Percentiles rank a stretch among this genome's conserved stretches.
These are phyloP conservation scores for Drosophila obscura DNA, from an alignment of 1,140 invertebrate genomes.

Conservation along the genomic window DNA sequence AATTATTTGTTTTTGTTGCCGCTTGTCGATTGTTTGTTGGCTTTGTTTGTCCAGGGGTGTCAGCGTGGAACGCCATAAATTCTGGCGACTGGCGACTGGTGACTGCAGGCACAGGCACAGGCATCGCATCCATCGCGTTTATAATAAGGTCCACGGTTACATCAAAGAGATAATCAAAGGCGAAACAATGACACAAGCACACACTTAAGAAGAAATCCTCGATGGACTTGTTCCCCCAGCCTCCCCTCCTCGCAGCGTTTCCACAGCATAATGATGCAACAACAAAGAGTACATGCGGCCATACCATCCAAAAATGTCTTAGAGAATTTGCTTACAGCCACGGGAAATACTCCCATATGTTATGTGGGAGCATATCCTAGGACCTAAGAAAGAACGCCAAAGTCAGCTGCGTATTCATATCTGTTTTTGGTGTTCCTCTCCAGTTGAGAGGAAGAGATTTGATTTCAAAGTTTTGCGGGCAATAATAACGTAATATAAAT, in stretches of 20 bases:
- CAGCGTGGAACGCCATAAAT: conserved; percentile 63
- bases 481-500: no score
- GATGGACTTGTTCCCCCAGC: no score
- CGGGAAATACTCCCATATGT: no score
- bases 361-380: no score
- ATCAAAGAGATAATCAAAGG: conserved; percentile 67
- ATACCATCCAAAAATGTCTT: conserved; percentile 5
- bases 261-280: not conserved
- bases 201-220: no score
- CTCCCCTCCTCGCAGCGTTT: no score
- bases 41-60: conserved; percentile 46
- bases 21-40: conserved; percentile 40
- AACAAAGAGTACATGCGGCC: conserved; percentile 19
- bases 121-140: conserved; percentile 2
- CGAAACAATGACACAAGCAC: conserved; percentile 47
- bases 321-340: conserved; percentile 18
- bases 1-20: conserved; percentile 37
- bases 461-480: not conserved
- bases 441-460: not conserved
- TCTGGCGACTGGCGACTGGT: conserved; percentile 22
- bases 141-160: conserved; percentile 55
- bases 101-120: not conserved
- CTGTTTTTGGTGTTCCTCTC: not conserved
- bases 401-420: no score
- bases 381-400: no score